Evolutionary conservation across 2,888 invertebrate species (phyloP).

Genomic region (Leucophenga maculata): DNA sequence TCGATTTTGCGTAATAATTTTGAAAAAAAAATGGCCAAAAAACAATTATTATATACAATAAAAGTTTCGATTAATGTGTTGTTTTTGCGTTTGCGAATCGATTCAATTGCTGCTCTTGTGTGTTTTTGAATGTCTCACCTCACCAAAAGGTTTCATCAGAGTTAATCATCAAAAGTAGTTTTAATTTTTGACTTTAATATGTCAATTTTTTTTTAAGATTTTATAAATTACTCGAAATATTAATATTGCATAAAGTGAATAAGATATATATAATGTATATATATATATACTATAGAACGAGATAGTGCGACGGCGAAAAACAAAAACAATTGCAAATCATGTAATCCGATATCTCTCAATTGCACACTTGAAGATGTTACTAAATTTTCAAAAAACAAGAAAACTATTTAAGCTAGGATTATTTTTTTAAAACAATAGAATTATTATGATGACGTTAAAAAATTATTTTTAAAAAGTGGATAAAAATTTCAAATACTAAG

Average conservation of each 20-base stretch:
- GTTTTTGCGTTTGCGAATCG: constrained; percentile 22
- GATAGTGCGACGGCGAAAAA: constrained; percentile 55
- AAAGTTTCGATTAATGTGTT: constrained; percentile 5
- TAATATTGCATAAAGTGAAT: not conserved
- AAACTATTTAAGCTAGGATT: constrained; percentile 56
- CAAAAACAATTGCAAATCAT: constrained; percentile 68
- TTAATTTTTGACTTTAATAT: constrained; percentile 33
- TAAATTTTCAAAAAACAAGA: constrained; percentile 60
- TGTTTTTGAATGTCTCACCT: constrained; percentile 73
- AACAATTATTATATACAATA: not conserved
- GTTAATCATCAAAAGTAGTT: constrained; percentile 14
- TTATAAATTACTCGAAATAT: not conserved
- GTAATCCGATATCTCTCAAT: constrained; percentile 49
- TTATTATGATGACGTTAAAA: constrained; percentile 44
- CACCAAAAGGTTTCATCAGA: constrained; percentile 64
- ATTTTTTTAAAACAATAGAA: constrained; percentile 20
- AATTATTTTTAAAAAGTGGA: constrained; percentile 35
- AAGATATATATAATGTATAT: not conserved
- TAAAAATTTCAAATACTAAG: constrained; percentile 52
- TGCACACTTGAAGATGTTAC: constrained; percentile 49
- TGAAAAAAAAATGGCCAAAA: not conserved
- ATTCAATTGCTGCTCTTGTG: constrained; percentile 64
- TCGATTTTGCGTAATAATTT: not conserved
- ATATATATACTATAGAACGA: constrained; percentile 11
- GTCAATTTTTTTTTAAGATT: constrained; percentile 22